A percentile compares a stretch with the other conserved stretches of the same genome.
phyloP scores from a whole-genome alignment of 2,888 invertebrate species.

The Ophion ellenae region DNA sequence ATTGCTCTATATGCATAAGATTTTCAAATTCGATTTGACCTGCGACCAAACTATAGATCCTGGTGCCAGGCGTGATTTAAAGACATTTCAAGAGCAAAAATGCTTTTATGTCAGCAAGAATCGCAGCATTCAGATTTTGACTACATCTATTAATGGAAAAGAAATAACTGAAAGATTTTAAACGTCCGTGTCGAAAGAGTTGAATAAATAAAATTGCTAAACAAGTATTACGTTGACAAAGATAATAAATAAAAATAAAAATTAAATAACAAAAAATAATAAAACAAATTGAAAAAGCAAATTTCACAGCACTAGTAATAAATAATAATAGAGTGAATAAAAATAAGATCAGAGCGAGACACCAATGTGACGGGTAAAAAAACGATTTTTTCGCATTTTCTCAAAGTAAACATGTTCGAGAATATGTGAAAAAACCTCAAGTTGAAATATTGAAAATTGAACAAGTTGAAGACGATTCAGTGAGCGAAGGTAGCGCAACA shows the following conservation, averaged over 20 bases:
- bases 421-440: too few relatives aligned
- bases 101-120: neutral
- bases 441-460: too few relatives aligned
- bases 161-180: neutral
- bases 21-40: constrained; percentile 5
- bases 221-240: neutral
- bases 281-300: too few relatives aligned
- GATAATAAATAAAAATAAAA: neutral
- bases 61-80: too few relatives aligned
- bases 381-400: too few relatives aligned
- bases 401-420: too few relatives aligned
- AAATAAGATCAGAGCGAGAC: neutral
- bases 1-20: neutral
- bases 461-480: too few relatives aligned
- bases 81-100: neutral
- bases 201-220: neutral
- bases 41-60: neutral
- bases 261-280: too few relatives aligned
- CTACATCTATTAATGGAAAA: neutral
- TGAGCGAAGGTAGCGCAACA: too few relatives aligned
- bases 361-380: too few relatives aligned
- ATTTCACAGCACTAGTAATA: neutral
- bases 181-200: neutral
- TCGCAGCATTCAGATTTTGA: neutral
- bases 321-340: neutral